A percentile compares a stretch with the other conserved stretches of the same genome.
Conservation (phyloP, 2,113 vertebrate species). For the Xenopus tropicalis region UCB_Xtro_10.0 CM004447.2:10389001-10389500, state of each 20-base stretch:
- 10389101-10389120: constrained; percentile 1
- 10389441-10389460: constrained; percentile 70
- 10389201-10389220: neutral
- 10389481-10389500: constrained; percentile 78
- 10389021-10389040: too few species aligned
- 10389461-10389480: constrained; percentile 75
- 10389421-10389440: constrained; percentile 56
- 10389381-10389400: constrained; percentile 18
- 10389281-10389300: constrained; percentile 1
- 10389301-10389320: constrained; percentile 13
- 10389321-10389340: constrained; percentile 11
- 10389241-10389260: neutral
- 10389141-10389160: constrained; percentile 5
- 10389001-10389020: too few species aligned
- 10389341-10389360: constrained; percentile 28
- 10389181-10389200: constrained; percentile 3
- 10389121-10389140: neutral
- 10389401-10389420: constrained; percentile 47
- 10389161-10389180: neutral
- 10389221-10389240: constrained; percentile 4
- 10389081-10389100: neutral
- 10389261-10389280: neutral
- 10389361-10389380: neutral
- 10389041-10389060: too few species aligned
- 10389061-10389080: too few species aligned